Percentiles rank a stretch among this genome's conserved stretches.
Evolutionary conservation across 2,113 vertebrate genomes (phyloP).

Genomic region (Myotis davidii): DNA sequence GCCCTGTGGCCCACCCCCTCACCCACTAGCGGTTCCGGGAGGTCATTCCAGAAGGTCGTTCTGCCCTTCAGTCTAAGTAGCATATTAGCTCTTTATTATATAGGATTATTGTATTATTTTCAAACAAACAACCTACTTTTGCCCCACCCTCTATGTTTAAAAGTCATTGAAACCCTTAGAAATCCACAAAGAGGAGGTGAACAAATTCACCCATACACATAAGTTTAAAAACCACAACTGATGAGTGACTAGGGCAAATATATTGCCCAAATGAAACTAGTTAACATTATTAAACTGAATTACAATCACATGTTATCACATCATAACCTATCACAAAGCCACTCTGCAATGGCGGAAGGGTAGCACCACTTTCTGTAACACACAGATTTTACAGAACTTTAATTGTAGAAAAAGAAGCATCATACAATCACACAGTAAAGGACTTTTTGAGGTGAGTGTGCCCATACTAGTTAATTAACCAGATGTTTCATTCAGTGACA

Average conservation of each 20-base stretch:
- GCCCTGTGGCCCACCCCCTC: too few species aligned
- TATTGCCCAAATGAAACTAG: slow-evolving; percentile 8
- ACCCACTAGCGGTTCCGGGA: too few species aligned
- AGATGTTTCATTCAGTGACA: slow-evolving; percentile 39
- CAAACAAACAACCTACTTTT: neutral
- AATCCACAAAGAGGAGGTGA: neutral
- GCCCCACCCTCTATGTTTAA: neutral
- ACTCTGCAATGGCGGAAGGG: neutral
- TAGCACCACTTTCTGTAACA: neutral
- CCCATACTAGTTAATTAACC: slow-evolving; percentile 26
- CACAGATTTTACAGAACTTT: neutral
- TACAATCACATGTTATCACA: neutral
- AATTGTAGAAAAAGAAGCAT: slow-evolving; percentile 24
- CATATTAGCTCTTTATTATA: too few species aligned
- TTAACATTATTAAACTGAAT: neutral
- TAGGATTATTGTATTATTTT: neutral
- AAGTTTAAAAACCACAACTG: slow-evolving; percentile 4
- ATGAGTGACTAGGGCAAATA: neutral
- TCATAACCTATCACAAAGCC: neutral
- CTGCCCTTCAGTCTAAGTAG: too few species aligned
- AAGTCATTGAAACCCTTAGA: neutral
- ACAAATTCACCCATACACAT: neutral
- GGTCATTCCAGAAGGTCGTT: too few species aligned
- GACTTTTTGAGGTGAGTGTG: slow-evolving; percentile 9
- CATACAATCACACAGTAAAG: neutral